Conservation (phyloP, 2,797 vertebrate species). For the Merluccius polli region DNA sequence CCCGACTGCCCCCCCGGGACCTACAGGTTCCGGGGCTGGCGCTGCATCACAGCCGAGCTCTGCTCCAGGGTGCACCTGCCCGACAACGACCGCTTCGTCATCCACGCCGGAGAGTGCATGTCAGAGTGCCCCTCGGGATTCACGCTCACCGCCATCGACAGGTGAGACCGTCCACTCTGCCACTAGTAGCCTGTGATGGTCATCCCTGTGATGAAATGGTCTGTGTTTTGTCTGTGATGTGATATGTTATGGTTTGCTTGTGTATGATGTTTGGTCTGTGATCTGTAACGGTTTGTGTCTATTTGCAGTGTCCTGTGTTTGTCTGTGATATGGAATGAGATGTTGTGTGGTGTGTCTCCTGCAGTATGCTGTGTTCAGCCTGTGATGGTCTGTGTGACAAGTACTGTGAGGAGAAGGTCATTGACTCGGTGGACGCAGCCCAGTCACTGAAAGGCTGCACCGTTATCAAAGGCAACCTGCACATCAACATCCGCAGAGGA, state of each 20-base stretch:
- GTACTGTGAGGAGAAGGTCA: conserved; percentile 86
- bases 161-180: conserved; percentile 66
- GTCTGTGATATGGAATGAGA: not conserved
- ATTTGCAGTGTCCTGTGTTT: not conserved
- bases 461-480: conserved; percentile 91
- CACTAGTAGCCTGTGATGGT: not conserved
- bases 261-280: not conserved
- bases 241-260: not conserved
- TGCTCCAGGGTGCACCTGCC: conserved; percentile 81
- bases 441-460: conserved; percentile 96
- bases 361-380: conserved; percentile 90
- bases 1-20: conserved; percentile 84
- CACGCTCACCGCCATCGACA: conserved; percentile 81
- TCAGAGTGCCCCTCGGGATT: conserved; percentile 90
- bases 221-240: not conserved
- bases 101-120: conserved; percentile 91
- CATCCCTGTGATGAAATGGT: not conserved
- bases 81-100: conserved; percentile 81
- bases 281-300: not conserved
- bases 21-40: conserved; percentile 94
- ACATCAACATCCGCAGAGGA: conserved; percentile 97
- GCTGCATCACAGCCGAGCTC: conserved; percentile 86
- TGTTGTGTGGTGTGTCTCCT: not conserved
- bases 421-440: conserved; percentile 92
- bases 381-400: conserved; percentile 96